Evolutionary conservation across 2,797 vertebrate species (phyloP).

Genomic region (Ctenopoma kingsleyae): DNA sequence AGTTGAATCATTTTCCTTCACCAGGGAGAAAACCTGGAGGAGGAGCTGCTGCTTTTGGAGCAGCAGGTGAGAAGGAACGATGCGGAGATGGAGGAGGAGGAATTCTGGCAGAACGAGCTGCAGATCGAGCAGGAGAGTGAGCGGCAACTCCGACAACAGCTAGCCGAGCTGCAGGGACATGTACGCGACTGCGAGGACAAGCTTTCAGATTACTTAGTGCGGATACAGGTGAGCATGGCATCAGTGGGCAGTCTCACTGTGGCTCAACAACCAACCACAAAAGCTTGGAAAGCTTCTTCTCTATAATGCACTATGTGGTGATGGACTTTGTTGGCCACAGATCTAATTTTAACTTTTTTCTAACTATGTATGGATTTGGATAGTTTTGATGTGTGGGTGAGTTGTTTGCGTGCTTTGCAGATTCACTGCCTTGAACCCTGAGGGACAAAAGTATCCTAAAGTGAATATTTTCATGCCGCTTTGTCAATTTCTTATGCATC

Average conservation of each 20-base stretch:
- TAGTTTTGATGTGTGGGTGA: too few relatives aligned
- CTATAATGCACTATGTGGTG: too few relatives aligned
- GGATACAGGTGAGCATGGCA: constrained; percentile 81
- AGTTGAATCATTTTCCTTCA: neutral
- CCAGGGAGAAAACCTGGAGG: constrained; percentile 83
- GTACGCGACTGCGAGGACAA: constrained; percentile 89
- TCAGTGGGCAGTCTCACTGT: neutral
- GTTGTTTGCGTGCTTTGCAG: too few relatives aligned
- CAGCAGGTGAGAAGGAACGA: constrained; percentile 93
- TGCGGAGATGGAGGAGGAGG: constrained; percentile 93
- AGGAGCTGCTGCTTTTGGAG: constrained; percentile 91
- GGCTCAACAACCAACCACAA: neutral
- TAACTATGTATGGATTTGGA: too few relatives aligned
- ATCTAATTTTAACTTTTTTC: too few relatives aligned
- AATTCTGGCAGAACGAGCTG: constrained; percentile 96
- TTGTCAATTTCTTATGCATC: neutral
- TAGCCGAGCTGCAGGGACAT: constrained; percentile 89
- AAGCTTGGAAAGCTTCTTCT: neutral
- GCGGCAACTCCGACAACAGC: constrained; percentile 90
- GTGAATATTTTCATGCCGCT: neutral
- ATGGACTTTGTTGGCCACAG: too few relatives aligned
- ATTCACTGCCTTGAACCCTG: neutral
- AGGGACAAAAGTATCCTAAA: neutral
- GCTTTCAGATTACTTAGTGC: constrained; percentile 87
- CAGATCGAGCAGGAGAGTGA: constrained; percentile 95